Conservation (phyloP, 2,888 invertebrate genomes). For the Limenitis camilla region DNA sequence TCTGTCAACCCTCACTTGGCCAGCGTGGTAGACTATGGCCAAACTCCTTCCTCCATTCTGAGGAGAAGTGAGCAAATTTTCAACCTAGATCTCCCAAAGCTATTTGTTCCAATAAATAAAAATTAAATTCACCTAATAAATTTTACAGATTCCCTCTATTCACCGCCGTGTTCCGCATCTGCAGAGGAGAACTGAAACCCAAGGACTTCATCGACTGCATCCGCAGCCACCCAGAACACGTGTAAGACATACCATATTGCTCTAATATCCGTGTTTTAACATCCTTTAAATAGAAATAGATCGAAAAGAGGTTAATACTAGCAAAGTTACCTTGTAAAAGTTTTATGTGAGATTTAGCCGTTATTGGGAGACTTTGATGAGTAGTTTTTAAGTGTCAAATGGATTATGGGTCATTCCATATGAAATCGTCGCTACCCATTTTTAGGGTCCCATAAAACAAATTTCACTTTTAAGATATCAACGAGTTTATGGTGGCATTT, state of each 20-base stretch:
- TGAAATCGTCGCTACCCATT: too few relatives aligned
- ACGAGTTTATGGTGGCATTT: too few relatives aligned
- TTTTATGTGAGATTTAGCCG: too few relatives aligned
- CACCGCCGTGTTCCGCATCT: conserved; percentile 95
- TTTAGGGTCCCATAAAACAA: too few relatives aligned
- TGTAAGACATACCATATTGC: conserved; percentile 78
- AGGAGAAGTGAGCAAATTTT: too few relatives aligned
- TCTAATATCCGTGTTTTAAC: conserved; percentile 2
- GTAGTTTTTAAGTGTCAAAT: too few relatives aligned
- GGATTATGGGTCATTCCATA: too few relatives aligned
- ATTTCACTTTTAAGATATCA: too few relatives aligned
- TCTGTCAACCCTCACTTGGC: background rate
- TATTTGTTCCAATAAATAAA: too few relatives aligned
- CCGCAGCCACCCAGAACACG: conserved; percentile 96
- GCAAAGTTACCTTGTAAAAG: background rate
- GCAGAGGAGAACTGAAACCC: conserved; percentile 85
- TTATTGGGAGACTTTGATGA: too few relatives aligned
- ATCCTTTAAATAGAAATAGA: background rate
- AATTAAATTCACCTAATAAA: too few relatives aligned
- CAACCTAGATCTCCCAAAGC: too few relatives aligned
- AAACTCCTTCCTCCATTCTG: background rate
- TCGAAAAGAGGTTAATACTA: background rate
- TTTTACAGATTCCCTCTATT: conserved; percentile 93
- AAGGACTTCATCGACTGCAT: conserved; percentile 92
- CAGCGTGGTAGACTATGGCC: background rate